Percentiles rank a stretch among this genome's conserved stretches.
phyloP scores from a whole-genome alignment of 2,113 vertebrate species.

The Aegypius monachus region DNA sequence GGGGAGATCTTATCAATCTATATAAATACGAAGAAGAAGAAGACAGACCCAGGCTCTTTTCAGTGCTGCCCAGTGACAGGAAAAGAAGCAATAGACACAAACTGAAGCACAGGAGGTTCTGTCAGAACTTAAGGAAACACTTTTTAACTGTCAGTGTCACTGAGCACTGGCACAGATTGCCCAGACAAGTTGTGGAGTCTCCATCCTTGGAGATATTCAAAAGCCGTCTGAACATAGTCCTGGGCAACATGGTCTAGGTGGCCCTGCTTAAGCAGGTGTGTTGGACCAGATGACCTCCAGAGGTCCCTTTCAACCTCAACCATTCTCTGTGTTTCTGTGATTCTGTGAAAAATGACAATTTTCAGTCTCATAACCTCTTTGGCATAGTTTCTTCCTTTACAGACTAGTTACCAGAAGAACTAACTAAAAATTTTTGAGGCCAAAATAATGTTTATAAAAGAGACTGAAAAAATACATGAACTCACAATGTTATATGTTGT shows the following conservation, averaged over 20 bases:
- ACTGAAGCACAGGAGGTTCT: not conserved
- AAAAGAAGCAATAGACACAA: not conserved
- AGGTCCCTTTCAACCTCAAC: not conserved
- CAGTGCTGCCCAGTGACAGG: not conserved
- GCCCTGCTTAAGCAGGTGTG: not conserved
- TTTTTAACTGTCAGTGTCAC: not conserved
- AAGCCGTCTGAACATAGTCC: not conserved
- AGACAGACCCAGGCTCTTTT: not conserved
- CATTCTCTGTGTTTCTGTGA: not conserved
- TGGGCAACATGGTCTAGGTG: not conserved
- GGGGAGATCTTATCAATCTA: not conserved
- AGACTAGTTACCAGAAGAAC: not conserved
- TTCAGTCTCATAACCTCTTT: not conserved
- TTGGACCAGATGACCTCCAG: not conserved
- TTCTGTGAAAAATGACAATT: not conserved
- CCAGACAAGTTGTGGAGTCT: not conserved
- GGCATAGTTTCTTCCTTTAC: not conserved
- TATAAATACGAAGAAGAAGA: not conserved
- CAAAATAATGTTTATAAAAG: not conserved
- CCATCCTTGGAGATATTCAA: not conserved
- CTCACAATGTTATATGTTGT: not conserved
- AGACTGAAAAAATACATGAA: not conserved
- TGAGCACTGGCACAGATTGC: not conserved
- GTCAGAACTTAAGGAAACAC: not conserved
- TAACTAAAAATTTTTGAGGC: not conserved